Conservation (phyloP, 1,140 invertebrate genomes). For the Dermatophagoides farinae region DNA sequence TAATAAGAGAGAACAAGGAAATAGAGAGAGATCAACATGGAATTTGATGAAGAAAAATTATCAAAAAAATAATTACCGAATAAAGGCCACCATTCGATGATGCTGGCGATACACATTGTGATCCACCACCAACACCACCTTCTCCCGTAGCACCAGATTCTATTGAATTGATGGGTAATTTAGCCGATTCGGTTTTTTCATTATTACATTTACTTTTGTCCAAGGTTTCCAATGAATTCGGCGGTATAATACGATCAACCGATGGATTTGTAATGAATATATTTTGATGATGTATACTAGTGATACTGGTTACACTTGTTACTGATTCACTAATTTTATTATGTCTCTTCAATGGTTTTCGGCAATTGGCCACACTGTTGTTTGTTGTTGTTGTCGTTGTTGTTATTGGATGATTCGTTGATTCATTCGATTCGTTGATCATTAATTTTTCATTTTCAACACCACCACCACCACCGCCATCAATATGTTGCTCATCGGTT, state of each 20-base stretch:
- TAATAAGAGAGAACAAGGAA: neutral
- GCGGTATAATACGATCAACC: constrained; percentile 22
- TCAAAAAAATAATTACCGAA: constrained; percentile 36
- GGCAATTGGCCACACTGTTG: constrained; percentile 11
- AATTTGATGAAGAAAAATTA: neutral
- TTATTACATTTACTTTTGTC: neutral
- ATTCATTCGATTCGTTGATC: neutral
- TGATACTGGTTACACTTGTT: neutral
- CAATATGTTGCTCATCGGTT: neutral
- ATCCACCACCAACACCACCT: constrained; percentile 24
- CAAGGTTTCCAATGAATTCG: neutral
- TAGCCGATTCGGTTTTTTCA: neutral
- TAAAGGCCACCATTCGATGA: constrained; percentile 70
- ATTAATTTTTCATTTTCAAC: neutral
- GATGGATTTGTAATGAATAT: constrained; percentile 30
- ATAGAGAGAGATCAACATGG: no score
- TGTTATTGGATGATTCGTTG: neutral
- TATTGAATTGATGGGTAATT: neutral
- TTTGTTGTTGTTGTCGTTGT: constrained; percentile 1
- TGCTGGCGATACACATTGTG: constrained; percentile 48
- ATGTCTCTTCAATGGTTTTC: constrained; percentile 1
- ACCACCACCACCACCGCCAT: neutral
- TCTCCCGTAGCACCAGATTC: constrained; percentile 15
- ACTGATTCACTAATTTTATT: neutral
- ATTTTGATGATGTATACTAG: constrained; percentile 17